Evolutionary conservation across 1,140 invertebrate species (phyloP), one percentile per base, ranked within the genome.

Genomic region (Drusus annulatus): DNA sequence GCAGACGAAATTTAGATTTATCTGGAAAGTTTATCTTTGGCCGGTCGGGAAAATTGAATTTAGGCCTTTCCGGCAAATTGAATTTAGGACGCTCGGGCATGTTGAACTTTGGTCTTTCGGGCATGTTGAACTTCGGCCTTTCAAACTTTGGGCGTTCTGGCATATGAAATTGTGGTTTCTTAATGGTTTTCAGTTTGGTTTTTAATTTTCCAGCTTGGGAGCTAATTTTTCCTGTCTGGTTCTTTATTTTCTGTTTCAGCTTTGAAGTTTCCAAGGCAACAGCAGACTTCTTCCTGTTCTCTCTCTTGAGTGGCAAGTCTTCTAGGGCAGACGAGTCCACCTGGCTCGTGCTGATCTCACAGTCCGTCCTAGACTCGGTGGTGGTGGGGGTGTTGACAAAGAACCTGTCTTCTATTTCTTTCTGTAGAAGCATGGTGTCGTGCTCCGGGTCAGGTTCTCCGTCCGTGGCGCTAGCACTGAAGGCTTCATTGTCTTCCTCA

Each of bases 271-370:
- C 87, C 4, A 74, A 3, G 17, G 50, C 65, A 78, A 90, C 89
- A 8, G 85, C 80, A 81, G 86, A 88, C 86, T 91, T 92, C 51
- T 88, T 89, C 62, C 91, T 87, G 82, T 89, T 91, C 69, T 91
- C 92, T 78, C 91, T 89, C 82, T 91, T 91, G 13, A 92, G 86
- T 0, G 93, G 92, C 77, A 93, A 86, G 79, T 93, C 91, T 85
- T 93, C 93, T 65, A 93, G 87, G 36, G 89, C 90, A 56, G 91
- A 91, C 19, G 92, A 92, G 86, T 94, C 93, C 74, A 93, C 90
- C 88, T 94, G 92, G 86, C 91, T 93, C 52, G 92, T 93, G 83
- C 92, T 93, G 75, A 93, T 87, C 86, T 94, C 93, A 86, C 90
- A 92, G 84, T 93, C 92, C 17, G 91, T 93, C 82, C 91, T 90